These are phyloP conservation scores for Globia sparganii DNA, from an alignment of 2,888 invertebrate species.

Conservation along the genomic window DNA sequence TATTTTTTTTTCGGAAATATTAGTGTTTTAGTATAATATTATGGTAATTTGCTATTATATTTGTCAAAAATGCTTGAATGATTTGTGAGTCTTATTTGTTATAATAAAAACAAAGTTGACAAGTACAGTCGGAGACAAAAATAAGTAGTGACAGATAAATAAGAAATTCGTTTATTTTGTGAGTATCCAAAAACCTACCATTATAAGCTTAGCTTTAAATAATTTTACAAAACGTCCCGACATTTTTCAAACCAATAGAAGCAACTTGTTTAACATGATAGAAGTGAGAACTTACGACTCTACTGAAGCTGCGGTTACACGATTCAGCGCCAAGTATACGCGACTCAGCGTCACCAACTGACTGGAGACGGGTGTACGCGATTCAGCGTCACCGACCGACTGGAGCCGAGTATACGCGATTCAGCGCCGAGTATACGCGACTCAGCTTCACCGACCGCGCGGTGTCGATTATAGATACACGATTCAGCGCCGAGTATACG, in stretches of 20 bases:
- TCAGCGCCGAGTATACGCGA: too few species aligned
- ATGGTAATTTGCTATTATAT: slow-evolving; percentile 39
- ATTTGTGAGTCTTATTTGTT: slow-evolving; percentile 42
- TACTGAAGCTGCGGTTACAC: background rate
- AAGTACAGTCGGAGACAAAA: background rate
- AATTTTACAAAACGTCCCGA: background rate
- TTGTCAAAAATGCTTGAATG: slow-evolving; percentile 26
- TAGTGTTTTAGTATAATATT: slow-evolving; percentile 6
- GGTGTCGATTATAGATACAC: background rate
- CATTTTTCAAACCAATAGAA: background rate
- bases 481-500: background rate
- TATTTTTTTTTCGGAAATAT: background rate
- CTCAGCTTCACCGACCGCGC: too few species aligned
- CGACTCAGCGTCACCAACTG: background rate
- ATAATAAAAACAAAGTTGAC: background rate
- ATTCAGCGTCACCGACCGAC: background rate
- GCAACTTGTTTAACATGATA: background rate
- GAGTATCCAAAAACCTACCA: too few species aligned
- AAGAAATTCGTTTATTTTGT: background rate
- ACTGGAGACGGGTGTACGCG: background rate
- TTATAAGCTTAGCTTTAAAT: background rate
- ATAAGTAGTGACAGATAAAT: background rate
- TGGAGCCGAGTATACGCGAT: too few species aligned
- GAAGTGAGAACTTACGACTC: background rate
- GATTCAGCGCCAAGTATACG: background rate